Evolutionary conservation across 2,113 vertebrate species (phyloP).

Genomic region (Hippopotamus amphibius): DNA sequence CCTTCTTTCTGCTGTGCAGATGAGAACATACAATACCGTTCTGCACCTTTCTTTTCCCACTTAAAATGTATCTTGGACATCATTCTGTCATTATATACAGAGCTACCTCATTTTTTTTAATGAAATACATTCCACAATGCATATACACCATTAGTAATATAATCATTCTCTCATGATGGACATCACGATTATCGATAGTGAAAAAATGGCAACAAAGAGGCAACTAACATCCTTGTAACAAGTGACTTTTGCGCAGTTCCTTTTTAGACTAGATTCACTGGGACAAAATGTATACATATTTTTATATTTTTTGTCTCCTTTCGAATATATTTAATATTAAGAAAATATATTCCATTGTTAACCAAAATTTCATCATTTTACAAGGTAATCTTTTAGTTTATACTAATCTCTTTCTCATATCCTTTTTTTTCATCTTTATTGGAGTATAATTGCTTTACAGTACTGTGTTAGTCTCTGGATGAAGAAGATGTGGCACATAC

Average conservation of each 20-base stretch:
- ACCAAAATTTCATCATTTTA: constrained; percentile 25
- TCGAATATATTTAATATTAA: constrained; percentile 6
- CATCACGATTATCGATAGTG: background rate
- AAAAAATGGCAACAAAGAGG: constrained; percentile 20
- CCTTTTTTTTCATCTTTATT: background rate
- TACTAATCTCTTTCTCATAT: background rate
- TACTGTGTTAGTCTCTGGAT: too few species aligned
- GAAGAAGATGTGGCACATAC: too few species aligned
- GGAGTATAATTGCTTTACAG: too few species aligned
- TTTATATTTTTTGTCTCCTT: background rate
- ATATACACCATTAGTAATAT: constrained; percentile 2
- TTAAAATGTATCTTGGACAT: constrained; percentile 36
- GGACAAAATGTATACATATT: background rate
- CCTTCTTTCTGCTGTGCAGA: constrained; percentile 25
- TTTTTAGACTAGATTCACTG: constrained; percentile 50
- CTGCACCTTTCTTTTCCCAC: background rate
- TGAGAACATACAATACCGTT: constrained; percentile 13
- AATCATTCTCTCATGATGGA: background rate
- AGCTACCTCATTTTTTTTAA: constrained; percentile 8
- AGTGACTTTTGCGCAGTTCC: background rate
- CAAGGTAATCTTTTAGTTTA: background rate
- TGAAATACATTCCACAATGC: background rate
- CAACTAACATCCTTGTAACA: background rate
- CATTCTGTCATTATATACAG: background rate
- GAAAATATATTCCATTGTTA: constrained; percentile 14